Evolutionary conservation across 1,140 invertebrate species (phyloP).

Genomic region (Drosophila rhopaloa): DNA sequence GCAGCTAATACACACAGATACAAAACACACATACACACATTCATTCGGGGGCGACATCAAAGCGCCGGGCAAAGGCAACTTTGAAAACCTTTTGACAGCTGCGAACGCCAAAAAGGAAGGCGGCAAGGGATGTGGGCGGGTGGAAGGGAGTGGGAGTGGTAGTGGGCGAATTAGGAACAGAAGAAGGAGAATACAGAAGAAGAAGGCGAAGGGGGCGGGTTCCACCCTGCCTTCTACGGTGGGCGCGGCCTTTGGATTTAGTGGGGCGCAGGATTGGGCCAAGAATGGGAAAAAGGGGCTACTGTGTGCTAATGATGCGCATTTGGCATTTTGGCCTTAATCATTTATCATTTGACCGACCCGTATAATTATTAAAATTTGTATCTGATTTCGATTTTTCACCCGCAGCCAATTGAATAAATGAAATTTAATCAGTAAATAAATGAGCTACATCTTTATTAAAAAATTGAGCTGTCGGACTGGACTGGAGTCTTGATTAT

Average conservation of each 20-base stretch:
- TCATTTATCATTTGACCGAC: conserved; percentile 60
- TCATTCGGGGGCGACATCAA: conserved; percentile 68
- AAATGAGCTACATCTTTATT: conserved; percentile 11
- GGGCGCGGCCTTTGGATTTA: conserved; percentile 63
- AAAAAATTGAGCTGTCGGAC: background rate
- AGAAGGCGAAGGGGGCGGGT: conserved; percentile 19
- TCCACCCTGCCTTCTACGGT: conserved; percentile 51
- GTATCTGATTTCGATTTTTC: conserved; percentile 53
- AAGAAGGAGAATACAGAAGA: conserved; percentile 1
- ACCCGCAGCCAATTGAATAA: conserved; percentile 6
- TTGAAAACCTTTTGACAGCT: conserved; percentile 82
- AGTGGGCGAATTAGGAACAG: conserved; percentile 13
- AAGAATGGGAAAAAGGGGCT: conserved; percentile 19
- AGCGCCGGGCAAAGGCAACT: conserved; percentile 70
- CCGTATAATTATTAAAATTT: conserved; percentile 71
- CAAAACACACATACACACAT: conserved; percentile 15
- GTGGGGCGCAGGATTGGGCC: conserved; percentile 54
- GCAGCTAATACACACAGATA: conserved; percentile 15
- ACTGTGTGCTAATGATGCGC: conserved; percentile 60
- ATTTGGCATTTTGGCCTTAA: conserved; percentile 66
- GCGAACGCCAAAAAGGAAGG: conserved; percentile 44
- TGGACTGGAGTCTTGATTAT: too few species aligned
- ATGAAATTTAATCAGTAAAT: background rate
- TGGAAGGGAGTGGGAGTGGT: conserved; percentile 6
- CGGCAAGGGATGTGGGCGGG: conserved; percentile 4